Percentiles rank a stretch among this genome's conserved stretches.
These are phyloP conservation scores for Drosophila robusta DNA, from an alignment of 2,888 invertebrate genomes.

Conservation along the genomic window DNA sequence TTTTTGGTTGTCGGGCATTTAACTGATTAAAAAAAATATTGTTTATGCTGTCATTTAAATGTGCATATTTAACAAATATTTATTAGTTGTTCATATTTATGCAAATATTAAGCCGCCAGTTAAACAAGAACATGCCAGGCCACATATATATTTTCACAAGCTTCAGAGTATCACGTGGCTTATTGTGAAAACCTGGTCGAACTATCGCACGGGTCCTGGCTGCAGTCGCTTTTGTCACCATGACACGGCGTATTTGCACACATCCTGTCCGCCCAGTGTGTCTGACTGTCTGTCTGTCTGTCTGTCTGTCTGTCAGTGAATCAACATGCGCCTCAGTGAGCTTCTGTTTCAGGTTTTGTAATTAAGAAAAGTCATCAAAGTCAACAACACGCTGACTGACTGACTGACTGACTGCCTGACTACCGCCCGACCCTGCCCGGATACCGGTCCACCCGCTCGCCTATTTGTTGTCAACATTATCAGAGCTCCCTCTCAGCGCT, in stretches of 20 bases:
- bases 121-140: slow-evolving; percentile 36
- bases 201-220: slow-evolving; percentile 22
- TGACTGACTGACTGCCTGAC: slow-evolving; percentile 46
- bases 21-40: slow-evolving; percentile 45
- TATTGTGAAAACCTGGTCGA: slow-evolving; percentile 15
- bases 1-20: slow-evolving; percentile 25
- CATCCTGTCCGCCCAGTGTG: slow-evolving; percentile 41
- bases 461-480: slow-evolving; percentile 69
- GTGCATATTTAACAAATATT: slow-evolving; percentile 57
- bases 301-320: slow-evolving; percentile 14
- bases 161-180: not conserved
- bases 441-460: slow-evolving; percentile 4
- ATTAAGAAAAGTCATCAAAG: slow-evolving; percentile 80
- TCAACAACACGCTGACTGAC: slow-evolving; percentile 68
- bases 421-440: not conserved
- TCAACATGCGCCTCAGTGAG: slow-evolving; percentile 57
- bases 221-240: slow-evolving; percentile 51
- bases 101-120: slow-evolving; percentile 36
- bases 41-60: slow-evolving; percentile 47
- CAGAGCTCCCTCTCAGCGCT: slow-evolving; percentile 18
- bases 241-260: slow-evolving; percentile 68
- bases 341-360: slow-evolving; percentile 72
- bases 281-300: slow-evolving; percentile 29
- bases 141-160: slow-evolving; percentile 8
- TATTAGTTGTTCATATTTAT: slow-evolving; percentile 48